Conservation (phyloP, 1,140 invertebrate genomes). For the Philotrypesis tridentata region DNA sequence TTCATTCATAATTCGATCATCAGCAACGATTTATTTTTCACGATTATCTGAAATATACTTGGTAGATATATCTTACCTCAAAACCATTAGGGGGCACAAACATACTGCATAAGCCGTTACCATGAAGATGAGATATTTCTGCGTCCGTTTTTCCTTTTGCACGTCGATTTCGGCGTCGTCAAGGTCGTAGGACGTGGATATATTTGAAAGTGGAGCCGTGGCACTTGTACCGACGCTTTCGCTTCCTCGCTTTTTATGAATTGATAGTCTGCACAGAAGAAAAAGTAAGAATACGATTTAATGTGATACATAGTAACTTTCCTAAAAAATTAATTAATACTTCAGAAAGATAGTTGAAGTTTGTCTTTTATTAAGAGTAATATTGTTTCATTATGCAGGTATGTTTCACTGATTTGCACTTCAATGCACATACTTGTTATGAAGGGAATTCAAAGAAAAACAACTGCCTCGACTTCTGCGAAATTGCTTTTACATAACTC, state of each 20-base stretch:
- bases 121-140: conserved; percentile 80
- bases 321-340: no score
- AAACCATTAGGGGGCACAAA: conserved; percentile 80
- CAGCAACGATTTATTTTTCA: no score
- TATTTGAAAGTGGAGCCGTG: conserved; percentile 48
- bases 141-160: conserved; percentile 78
- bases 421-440: no score
- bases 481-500: no score
- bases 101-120: conserved; percentile 79
- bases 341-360: no score
- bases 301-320: no score
- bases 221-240: conserved; percentile 17
- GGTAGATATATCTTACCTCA: conserved; percentile 69
- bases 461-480: no score
- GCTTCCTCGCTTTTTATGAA: background rate
- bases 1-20: no score
- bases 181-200: conserved; percentile 65
- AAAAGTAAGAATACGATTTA: background rate
- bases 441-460: no score
- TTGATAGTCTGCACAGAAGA: conserved; percentile 21
- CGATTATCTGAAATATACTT: background rate
- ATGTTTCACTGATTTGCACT: no score
- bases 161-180: conserved; percentile 79
- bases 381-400: no score
- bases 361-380: no score